Evolutionary conservation across 2,797 vertebrate species (phyloP).

Genomic region (Pangasius macronema): DNA sequence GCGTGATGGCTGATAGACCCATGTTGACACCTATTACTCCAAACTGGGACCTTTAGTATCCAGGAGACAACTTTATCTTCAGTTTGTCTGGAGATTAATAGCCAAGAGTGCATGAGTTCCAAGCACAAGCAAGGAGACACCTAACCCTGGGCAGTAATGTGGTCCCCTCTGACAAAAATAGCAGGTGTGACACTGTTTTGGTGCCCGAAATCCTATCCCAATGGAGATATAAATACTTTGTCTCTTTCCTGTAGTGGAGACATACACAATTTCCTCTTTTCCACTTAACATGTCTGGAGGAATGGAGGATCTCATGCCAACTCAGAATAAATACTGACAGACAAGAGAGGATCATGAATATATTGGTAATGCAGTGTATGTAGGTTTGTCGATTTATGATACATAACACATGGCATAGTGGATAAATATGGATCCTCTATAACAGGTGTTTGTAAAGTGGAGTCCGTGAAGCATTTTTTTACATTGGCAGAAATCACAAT

Average conservation of each 20-base stretch:
- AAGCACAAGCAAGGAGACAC: constrained; percentile 47
- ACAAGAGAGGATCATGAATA: background rate
- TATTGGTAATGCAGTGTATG: background rate
- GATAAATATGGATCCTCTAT: background rate
- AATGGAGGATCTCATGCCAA: constrained; percentile 22
- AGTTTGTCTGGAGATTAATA: constrained; percentile 31
- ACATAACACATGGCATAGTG: background rate
- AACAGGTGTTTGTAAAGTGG: background rate
- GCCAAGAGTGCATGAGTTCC: constrained; percentile 47
- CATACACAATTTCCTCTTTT: constrained; percentile 56
- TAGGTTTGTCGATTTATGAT: background rate
- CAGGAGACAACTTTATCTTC: constrained; percentile 30
- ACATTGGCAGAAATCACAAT: background rate
- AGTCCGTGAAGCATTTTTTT: background rate
- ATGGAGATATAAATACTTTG: constrained; percentile 70
- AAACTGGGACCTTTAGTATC: constrained; percentile 23
- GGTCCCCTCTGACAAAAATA: constrained; percentile 71
- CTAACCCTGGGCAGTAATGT: constrained; percentile 69
- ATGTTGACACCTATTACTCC: constrained; percentile 12
- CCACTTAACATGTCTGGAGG: constrained; percentile 47
- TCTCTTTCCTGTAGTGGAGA: constrained; percentile 63
- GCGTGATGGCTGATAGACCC: background rate
- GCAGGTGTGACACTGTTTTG: constrained; percentile 68
- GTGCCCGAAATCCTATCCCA: constrained; percentile 79
- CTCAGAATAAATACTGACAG: background rate